Evolutionary conservation across 1,140 invertebrate species (phyloP).

Genomic region (Triops longicaudatus): DNA sequence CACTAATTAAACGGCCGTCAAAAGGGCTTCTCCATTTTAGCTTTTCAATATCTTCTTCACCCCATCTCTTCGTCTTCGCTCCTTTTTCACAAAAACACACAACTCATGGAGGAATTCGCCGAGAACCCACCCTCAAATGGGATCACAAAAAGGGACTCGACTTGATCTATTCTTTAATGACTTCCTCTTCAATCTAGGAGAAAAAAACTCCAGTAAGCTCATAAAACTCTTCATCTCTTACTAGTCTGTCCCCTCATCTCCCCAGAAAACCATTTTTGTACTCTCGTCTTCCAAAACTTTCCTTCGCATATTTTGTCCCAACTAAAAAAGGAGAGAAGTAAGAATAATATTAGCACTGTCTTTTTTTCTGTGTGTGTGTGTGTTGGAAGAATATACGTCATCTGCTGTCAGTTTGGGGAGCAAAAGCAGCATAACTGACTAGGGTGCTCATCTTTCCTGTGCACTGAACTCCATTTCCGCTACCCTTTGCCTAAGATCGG

Average conservation of each 20-base stretch:
- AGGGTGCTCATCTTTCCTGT: not conserved
- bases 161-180: not conserved
- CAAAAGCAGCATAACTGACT: too few species aligned
- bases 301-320: not conserved
- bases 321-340: not conserved
- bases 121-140: not conserved
- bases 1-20: constrained; percentile 11
- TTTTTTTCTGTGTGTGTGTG: too few species aligned
- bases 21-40: not conserved
- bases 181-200: not conserved
- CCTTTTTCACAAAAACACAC: not conserved
- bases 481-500: not conserved
- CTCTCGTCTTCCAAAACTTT: not conserved
- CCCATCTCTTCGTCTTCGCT: too few species aligned
- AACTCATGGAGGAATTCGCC: not conserved
- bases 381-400: not conserved
- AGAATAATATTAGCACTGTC: not conserved
- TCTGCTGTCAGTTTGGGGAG: not conserved
- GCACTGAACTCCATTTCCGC: not conserved
- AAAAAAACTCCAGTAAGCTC: not conserved
- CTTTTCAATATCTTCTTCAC: not conserved
- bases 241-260: too few species aligned
- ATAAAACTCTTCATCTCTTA: too few species aligned
- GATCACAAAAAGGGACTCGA: not conserved
- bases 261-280: not conserved